These are phyloP conservation scores for Pristiophorus japonicus DNA, from an alignment of 2,113 vertebrate species.

Conservation along the genomic window DNA sequence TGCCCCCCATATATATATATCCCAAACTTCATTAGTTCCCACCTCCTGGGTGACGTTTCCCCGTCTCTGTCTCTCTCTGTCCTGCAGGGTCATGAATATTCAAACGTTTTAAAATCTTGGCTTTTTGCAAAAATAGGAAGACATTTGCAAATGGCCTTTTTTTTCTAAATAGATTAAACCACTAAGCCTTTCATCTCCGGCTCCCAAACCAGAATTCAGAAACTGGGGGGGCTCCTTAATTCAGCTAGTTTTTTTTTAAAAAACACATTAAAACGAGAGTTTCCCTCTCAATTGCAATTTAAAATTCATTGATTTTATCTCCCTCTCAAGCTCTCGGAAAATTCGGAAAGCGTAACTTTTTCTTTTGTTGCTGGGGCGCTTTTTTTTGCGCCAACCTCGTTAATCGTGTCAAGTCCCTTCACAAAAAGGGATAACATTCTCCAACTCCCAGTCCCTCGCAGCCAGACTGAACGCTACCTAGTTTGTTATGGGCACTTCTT, in stretches of 20 bases:
- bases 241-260: background rate
- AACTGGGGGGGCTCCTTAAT: background rate
- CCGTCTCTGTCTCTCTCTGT: too few relatives aligned
- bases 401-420: background rate
- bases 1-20: background rate
- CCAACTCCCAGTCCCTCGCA: background rate
- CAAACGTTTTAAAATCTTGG: background rate
- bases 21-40: background rate
- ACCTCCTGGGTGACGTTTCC: background rate
- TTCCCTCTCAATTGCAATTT: background rate
- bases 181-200: background rate
- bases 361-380: too few relatives aligned
- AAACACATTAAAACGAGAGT: background rate
- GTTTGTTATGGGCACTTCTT: background rate
- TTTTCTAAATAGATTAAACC: background rate
- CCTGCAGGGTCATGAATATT: background rate
- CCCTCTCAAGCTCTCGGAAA: background rate
- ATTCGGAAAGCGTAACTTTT: background rate
- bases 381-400: background rate
- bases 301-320: background rate
- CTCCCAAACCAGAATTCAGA: background rate
- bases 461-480: background rate
- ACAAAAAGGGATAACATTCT: background rate
- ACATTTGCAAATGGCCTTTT: background rate
- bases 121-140: background rate